A percentile compares a stretch with the other conserved stretches of the same genome.
phyloP scores from a whole-genome alignment of 2,113 vertebrate genomes.

The Tachycineta bicolor region DNA sequence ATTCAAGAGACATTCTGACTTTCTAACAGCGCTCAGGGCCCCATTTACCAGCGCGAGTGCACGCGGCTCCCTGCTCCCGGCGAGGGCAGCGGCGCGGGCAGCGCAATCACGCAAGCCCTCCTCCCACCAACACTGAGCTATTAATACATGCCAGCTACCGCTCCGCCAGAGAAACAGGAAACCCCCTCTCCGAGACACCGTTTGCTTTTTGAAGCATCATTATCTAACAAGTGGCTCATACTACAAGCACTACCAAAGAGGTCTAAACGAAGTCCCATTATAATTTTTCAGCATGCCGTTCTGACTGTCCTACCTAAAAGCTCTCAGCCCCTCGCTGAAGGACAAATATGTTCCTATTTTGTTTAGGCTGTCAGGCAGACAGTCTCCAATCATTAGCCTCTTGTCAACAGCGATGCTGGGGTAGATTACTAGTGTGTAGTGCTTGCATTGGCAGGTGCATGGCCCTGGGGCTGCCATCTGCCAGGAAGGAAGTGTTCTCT shows the following conservation, averaged over 20 bases:
- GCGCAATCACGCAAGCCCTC: background rate
- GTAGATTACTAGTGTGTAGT: conserved; percentile 77
- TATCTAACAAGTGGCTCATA: background rate
- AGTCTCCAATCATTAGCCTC: conserved; percentile 84
- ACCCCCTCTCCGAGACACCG: background rate
- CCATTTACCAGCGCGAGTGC: accelerated
- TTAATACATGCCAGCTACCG: accelerated
- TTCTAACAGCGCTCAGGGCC: background rate
- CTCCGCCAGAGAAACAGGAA: background rate
- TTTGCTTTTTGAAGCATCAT: background rate
- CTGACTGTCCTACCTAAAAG: background rate
- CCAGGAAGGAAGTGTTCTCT: conserved; percentile 69
- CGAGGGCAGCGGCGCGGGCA: background rate
- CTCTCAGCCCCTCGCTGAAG: conserved; percentile 17
- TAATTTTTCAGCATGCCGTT: background rate
- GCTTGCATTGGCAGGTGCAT: conserved; percentile 84
- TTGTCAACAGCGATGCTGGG: conserved; percentile 82
- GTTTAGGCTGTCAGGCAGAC: conserved; percentile 74
- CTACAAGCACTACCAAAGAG: background rate
- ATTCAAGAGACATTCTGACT: background rate
- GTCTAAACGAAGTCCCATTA: background rate
- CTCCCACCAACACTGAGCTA: background rate
- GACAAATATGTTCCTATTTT: conserved; percentile 65
- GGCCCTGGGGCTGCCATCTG: conserved; percentile 82
- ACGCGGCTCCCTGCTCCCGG: accelerated